Base-by-base conservation (phyloP, 2,113 vertebrate species). In the Tragelaphus strepsiceros region DNA sequence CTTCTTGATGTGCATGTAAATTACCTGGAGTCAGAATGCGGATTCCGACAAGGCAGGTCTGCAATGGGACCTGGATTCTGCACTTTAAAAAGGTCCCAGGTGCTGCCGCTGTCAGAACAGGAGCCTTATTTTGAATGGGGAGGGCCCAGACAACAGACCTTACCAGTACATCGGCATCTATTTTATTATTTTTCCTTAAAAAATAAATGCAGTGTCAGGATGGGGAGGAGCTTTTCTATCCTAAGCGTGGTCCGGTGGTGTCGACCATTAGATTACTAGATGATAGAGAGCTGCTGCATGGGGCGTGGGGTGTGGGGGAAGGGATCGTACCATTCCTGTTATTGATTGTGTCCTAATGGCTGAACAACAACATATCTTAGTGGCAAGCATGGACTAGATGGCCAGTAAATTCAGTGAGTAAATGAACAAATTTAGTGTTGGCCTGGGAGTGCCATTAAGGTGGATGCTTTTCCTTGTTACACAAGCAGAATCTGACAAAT, bases 121-220 rank as follows among this genome's bases (percentile, higher is more conserved):
- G 14, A 96, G 53, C 81, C n/a, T 35, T 5, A 19, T 84, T 80
- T 78, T 74, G 51, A 77, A n/a, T 3, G 89, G 32, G 58, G 46
- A 91, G 51, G 24, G 56, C 12, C 7, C 43, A 58, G 28, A 88
- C 56, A 61, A 30, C 13, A 54, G 26, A 24, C 21, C 30, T 46
- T 78, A 39, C 22, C 35, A 64, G 39, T 85, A 19, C 15, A 49
- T 4, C 86, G 81, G 1, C 81, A 84, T 90, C 58, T 35, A 32
- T 86, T 97, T 94, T 88, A 96, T 77, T 49, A 46, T 80, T 94
- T 89, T 77, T 77, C 80, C 81, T 86, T 61, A 28, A 95, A 90
- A 94, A 58, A 17, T 78, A 86, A 85, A 28, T 54, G 21, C 28
- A 32, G 26, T 51, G 11, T 59, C 49, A 54, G 85, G 30, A 54